phyloP scores from a whole-genome alignment of 1,140 invertebrate genomes.

The Coptotermes formosanus region DNA sequence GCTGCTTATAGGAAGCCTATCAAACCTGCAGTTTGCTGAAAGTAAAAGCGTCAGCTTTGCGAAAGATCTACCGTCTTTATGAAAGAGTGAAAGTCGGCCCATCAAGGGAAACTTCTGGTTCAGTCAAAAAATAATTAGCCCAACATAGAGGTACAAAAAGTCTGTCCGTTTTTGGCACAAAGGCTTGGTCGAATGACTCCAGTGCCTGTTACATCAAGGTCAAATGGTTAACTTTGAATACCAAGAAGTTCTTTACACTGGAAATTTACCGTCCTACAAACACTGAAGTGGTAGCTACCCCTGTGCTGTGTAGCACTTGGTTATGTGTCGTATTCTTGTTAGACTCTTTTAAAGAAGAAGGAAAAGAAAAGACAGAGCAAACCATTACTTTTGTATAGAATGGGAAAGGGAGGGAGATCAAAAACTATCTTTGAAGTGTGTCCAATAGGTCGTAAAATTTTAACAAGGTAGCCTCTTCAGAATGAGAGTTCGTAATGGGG shows the following conservation, averaged over 20 bases:
- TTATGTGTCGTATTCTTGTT: neutral
- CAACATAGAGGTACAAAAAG: no score
- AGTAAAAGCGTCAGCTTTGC: no score
- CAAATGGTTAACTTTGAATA: neutral
- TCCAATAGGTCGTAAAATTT: conserved; percentile 21
- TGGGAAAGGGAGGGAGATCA: neutral
- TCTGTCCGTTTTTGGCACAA: no score
- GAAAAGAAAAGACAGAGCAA: neutral
- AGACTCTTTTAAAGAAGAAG: neutral
- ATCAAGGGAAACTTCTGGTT: no score
- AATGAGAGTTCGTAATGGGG: neutral
- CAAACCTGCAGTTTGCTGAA: no score
- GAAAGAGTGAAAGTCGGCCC: no score
- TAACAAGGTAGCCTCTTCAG: conserved; percentile 20
- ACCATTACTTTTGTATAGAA: neutral
- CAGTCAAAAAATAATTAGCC: no score
- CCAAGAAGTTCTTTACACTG: neutral
- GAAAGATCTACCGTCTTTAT: no score
- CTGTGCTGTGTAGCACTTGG: neutral
- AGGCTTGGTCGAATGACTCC: no score
- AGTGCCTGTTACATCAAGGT: neutral
- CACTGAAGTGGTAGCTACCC: neutral
- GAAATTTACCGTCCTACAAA: neutral
- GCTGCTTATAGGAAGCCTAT: no score
- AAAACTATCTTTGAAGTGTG: conserved; percentile 11